These are phyloP conservation scores for Watersipora subatra DNA, from an alignment of 1,140 invertebrate genomes.

Conservation along the genomic window DNA sequence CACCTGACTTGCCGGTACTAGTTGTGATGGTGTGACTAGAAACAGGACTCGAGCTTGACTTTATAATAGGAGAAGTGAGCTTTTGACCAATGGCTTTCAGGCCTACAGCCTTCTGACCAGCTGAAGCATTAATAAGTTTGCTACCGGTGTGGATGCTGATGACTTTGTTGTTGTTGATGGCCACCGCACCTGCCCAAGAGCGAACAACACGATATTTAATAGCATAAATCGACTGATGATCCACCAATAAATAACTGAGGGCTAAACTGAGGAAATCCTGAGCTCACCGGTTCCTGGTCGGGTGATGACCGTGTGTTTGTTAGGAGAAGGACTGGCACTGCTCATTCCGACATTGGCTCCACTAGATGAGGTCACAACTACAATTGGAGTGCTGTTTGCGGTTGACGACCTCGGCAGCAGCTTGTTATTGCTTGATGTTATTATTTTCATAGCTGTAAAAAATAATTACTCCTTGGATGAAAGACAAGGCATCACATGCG, in stretches of 20 bases:
- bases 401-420: neutral
- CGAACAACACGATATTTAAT: no score
- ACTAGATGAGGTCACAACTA: neutral
- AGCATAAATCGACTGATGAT: no score
- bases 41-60: no score
- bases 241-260: no score
- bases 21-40: no score
- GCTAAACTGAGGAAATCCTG: no score
- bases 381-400: neutral
- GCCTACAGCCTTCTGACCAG: no score
- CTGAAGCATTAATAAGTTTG: neutral
- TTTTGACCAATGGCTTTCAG: no score
- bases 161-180: neutral
- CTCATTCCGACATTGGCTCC: neutral
- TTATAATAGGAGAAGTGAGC: no score
- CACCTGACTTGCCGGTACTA: no score
- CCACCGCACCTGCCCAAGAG: neutral
- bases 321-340: neutral
- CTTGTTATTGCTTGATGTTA: neutral
- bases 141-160: neutral
- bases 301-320: neutral
- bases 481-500: no score
- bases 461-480: no score
- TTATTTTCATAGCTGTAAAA: slow-evolving; percentile 3
- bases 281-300: neutral